Evolutionary conservation across 2,113 vertebrate species (phyloP), one percentile per base, ranked within the genome.

Genomic region (Thalassarche chlororhynchos): DNA sequence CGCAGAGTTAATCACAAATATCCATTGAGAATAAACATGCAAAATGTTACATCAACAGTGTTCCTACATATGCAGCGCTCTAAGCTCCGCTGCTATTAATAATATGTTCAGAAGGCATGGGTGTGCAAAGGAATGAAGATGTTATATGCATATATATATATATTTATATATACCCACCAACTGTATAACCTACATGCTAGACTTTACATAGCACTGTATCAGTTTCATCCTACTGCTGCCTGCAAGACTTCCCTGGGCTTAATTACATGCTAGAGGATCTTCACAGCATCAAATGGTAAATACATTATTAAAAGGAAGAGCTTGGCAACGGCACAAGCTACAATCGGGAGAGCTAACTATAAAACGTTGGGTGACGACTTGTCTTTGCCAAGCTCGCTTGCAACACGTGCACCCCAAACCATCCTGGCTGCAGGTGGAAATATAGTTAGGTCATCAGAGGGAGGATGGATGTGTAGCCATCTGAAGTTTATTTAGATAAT

Each of bases 1-100:
- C 5, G 19, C 89, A 79, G 94, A 87, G 87, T 91, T 79, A 64
- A 84, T 94, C 84, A 57, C 93, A 95, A 96, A 87, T 87, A 84
- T 82, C 92, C 66, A 38, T 49, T 72, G 91, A 92, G 81, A 82
- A 76, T 81, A 95, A 97, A 96, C 92, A 87, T 25, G 81, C 62
- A 57, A 49, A 89, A 75, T 57, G 74, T 95, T 91, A 69, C 81
- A 87, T 89, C 91, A 92, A 36, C 87, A 91, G 38, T n/a, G 49
- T 95, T 92, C 70, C 81, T 92, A 36, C 3, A 11, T 86, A 31
- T 47, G 55, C 40, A 36, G 81, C 1, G 1, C 89, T 96, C 49
- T 54, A 14, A 49, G 81, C 51, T 91, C 70, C 0, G 0, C 44
- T 92, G 84, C 91, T 96, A 71, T 95, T 95, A 87, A 83, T 93